Conservation (phyloP, 2,113 vertebrate genomes). For the Macquaria ambigua region DNA sequence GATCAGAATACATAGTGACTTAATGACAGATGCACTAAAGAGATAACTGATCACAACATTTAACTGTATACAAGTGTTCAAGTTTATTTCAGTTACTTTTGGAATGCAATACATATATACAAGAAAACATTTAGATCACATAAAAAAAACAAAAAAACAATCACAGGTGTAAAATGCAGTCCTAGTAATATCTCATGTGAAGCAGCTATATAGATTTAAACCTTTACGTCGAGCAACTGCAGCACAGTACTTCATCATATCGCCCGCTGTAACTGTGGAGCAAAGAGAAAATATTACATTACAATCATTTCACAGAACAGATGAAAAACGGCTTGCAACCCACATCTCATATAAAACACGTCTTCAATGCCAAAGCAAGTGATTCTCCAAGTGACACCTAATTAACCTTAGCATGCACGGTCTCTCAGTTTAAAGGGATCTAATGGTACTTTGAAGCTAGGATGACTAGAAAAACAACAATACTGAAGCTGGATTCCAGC, state of each 20-base stretch:
- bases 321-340: neutral
- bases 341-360: neutral
- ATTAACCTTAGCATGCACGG: conserved; percentile 17
- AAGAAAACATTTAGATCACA: conserved; percentile 56
- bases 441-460: neutral
- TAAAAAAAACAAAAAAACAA: conserved; percentile 36
- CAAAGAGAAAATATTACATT: conserved; percentile 2
- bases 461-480: neutral
- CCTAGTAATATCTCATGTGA: conserved; percentile 47
- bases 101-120: conserved; percentile 52
- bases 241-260: conserved; percentile 84
- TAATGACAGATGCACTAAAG: neutral
- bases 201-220: conserved; percentile 41
- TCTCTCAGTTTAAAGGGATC: neutral
- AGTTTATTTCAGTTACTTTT: conserved; percentile 80
- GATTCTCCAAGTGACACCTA: conserved; percentile 16
- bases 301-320: neutral
- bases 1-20: neutral
- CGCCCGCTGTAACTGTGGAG: conserved; percentile 83
- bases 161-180: conserved; percentile 64
- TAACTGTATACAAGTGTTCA: conserved; percentile 42
- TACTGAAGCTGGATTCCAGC: conserved; percentile 3
- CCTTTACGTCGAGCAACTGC: conserved; percentile 79
- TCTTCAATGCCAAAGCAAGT: neutral
- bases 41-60: neutral